These are phyloP conservation scores for Ips typographus DNA, from an alignment of 1,140 invertebrate species.

Conservation along the genomic window DNA sequence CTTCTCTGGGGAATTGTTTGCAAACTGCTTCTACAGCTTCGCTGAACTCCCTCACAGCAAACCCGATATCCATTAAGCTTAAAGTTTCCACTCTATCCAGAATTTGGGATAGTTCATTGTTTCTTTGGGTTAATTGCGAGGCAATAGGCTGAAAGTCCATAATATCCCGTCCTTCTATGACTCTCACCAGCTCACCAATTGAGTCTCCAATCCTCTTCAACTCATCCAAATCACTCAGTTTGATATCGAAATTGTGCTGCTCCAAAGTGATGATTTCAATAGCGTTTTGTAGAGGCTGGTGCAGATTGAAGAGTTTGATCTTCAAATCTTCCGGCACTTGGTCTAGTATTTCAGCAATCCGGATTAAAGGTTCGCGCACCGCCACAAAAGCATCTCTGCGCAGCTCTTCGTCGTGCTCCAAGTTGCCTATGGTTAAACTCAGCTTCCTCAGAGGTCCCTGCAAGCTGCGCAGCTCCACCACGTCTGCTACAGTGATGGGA, in stretches of 20 bases:
- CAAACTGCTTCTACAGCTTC: slow-evolving; percentile 24
- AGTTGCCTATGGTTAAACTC: slow-evolving; percentile 34
- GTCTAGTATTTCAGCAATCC: slow-evolving; percentile 39
- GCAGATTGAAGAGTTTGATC: slow-evolving; percentile 32
- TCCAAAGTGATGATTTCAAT: slow-evolving; percentile 48
- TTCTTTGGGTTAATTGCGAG: slow-evolving; percentile 19
- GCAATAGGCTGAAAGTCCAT: slow-evolving; percentile 15
- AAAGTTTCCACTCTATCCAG: slow-evolving; percentile 25
- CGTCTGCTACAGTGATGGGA: slow-evolving; percentile 39
- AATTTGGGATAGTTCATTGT: slow-evolving; percentile 6
- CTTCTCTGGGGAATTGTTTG: slow-evolving; percentile 13
- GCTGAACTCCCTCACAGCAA: slow-evolving; percentile 29
- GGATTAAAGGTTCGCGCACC: slow-evolving; percentile 36
- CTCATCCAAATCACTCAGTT: slow-evolving; percentile 26
- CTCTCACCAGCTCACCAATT: slow-evolving; percentile 7
- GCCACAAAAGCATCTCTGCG: slow-evolving; percentile 38
- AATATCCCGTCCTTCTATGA: slow-evolving; percentile 14
- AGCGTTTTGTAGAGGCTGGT: slow-evolving; percentile 42
- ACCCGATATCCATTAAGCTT: slow-evolving; percentile 30
- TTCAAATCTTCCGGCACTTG: slow-evolving; percentile 36
- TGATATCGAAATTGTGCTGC: slow-evolving; percentile 43
- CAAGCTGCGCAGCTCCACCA: slow-evolving; percentile 40
- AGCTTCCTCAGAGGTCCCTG: slow-evolving; percentile 40
- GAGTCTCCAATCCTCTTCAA: slow-evolving; percentile 25
- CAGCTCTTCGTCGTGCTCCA: slow-evolving; percentile 39